Base-by-base conservation (phyloP, 2,113 vertebrate species). In the Eurypyga helias region DNA sequence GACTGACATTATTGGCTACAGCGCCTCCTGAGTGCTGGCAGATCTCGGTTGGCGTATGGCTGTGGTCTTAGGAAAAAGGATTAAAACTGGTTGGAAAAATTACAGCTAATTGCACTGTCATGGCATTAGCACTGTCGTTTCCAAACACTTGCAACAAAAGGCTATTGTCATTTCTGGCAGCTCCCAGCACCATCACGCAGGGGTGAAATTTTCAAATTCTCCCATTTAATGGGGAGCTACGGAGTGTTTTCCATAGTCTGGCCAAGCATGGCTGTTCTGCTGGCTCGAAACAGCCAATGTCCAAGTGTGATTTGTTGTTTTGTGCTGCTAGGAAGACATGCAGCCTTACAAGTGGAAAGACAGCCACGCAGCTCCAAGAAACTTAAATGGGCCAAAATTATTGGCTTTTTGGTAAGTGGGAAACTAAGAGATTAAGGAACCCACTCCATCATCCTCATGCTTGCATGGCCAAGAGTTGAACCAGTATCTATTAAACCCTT, bases 61-160 rank as follows among this genome's bases (percentile, higher is more conserved):
- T 79, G 36, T 61, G 38, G 49, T 54, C 48, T 82, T 34, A 34
- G 18, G 45, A 90, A 72, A 78, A 20, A 55, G 14, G 36, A 38
- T 61, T 54, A 89, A 64, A 65, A 36, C 4, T 15, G 29, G 6
- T 38, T 45, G 54, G 60, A 91, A 89, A 57, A 49, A 57, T 15
- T 48, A 31, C 71, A 51, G 57, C 52, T 95, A 88, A 83, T 88
- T 88, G 57, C 26, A 41, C 34, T 31, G 21, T 69, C 78, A 41
- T 1, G 14, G 72, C 70, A 60, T 64, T 33, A 92, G 78, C 2
- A 0, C 13, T 28, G 45, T 4, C 69, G 71, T 92, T 95, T 90
- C 66, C 85, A 96, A 95, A 90, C 66, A 87, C 7, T 10, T 38
- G 23, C 33, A 72, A 93, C 79, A 85, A 72, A 94, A 80, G 57